Conservation (phyloP, 2,888 invertebrate genomes). For the Hypolimnas misippus region DNA sequence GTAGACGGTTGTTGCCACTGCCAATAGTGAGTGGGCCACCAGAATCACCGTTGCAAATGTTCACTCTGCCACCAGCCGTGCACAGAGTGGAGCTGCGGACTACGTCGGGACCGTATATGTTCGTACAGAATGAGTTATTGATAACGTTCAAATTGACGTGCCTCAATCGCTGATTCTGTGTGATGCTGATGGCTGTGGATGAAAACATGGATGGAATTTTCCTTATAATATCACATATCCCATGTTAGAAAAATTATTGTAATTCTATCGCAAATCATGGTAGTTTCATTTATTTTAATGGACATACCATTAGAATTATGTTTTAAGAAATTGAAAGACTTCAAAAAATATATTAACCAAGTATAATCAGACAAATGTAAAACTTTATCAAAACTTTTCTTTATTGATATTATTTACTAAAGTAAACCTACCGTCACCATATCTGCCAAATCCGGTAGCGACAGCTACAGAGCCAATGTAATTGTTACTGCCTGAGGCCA, state of each 20-base stretch:
- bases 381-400: too few species aligned
- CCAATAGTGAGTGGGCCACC: constrained; percentile 52
- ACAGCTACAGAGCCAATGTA: constrained; percentile 45
- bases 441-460: constrained; percentile 52
- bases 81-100: constrained; percentile 59
- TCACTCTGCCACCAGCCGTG: constrained; percentile 53
- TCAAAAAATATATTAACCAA: too few species aligned
- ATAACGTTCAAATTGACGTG: constrained; percentile 53
- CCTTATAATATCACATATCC: not conserved
- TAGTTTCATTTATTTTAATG: too few species aligned
- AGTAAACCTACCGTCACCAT: constrained; percentile 46
- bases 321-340: too few species aligned
- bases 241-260: too few species aligned
- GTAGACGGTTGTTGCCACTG: not conserved
- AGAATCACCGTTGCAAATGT: constrained; percentile 65
- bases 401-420: too few species aligned
- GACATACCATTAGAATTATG: too few species aligned
- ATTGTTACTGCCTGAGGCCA: constrained; percentile 42
- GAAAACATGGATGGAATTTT: not conserved
- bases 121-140: constrained; percentile 58
- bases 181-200: constrained; percentile 16
- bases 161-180: constrained; percentile 30
- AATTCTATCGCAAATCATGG: too few species aligned
- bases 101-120: constrained; percentile 51
- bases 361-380: too few species aligned